These are phyloP conservation scores for Choristoneura rosaceana DNA, from an alignment of 2,888 invertebrate genomes.

Conservation along the genomic window DNA sequence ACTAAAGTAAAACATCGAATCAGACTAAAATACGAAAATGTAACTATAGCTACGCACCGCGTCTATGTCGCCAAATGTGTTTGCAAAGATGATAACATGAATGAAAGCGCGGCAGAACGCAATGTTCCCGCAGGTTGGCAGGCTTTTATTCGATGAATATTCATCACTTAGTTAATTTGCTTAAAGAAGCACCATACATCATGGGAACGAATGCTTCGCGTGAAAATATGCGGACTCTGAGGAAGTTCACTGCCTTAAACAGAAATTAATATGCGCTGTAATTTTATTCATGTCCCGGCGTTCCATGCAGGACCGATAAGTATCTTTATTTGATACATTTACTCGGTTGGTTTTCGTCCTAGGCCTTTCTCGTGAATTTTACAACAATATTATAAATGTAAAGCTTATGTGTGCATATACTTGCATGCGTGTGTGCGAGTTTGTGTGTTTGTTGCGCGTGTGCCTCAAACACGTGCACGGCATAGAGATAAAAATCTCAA, in stretches of 20 bases:
- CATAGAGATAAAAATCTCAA: too few species aligned
- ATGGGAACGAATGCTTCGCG: conserved; percentile 61
- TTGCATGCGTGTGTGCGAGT: too few species aligned
- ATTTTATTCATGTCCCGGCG: conserved; percentile 38
- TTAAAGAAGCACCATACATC: conserved; percentile 76
- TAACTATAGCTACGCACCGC: background rate
- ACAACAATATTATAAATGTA: too few species aligned
- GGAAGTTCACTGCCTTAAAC: conserved; percentile 53
- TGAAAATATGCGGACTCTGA: conserved; percentile 56
- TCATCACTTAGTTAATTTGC: conserved; percentile 70
- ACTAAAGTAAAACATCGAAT: background rate
- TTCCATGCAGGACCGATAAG: conserved; percentile 28
- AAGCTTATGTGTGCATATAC: too few species aligned
- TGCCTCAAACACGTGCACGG: too few species aligned
- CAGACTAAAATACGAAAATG: background rate
- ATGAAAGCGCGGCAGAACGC: conserved; percentile 59
- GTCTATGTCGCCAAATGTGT: conserved; percentile 24
- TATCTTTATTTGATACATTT: conserved; percentile 30
- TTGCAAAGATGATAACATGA: conserved; percentile 32
- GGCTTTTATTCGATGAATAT: conserved; percentile 73
- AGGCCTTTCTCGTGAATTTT: conserved; percentile 13
- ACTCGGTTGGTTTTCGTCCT: conserved; percentile 12
- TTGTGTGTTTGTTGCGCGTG: too few species aligned
- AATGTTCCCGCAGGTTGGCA: conserved; percentile 59
- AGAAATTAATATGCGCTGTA: conserved; percentile 58